Evolutionary conservation across 1,140 invertebrate species (phyloP).

Genomic region (Dinoponera quadriceps): DNA sequence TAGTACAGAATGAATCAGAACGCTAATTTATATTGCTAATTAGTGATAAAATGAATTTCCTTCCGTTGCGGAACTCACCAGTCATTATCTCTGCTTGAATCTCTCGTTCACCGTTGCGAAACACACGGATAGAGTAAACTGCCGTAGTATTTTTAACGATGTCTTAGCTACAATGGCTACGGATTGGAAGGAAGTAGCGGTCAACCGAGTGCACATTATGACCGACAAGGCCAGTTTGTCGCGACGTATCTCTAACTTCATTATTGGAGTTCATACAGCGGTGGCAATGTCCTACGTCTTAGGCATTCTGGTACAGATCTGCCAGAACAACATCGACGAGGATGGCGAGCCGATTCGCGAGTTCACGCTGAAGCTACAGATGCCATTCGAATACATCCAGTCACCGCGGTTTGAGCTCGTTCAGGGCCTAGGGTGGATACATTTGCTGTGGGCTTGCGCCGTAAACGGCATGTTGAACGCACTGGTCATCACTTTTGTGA

Average conservation of each 20-base stretch:
- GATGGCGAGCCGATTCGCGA: slow-evolving; percentile 11
- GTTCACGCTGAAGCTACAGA: slow-evolving; percentile 55
- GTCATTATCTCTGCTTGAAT: neutral
- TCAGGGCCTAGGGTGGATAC: slow-evolving; percentile 21
- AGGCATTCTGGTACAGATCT: slow-evolving; percentile 4
- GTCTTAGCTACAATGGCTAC: slow-evolving; percentile 37
- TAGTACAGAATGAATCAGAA: neutral
- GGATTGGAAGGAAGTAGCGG: slow-evolving; percentile 33
- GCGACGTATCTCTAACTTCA: slow-evolving; percentile 27
- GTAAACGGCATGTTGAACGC: slow-evolving; percentile 24
- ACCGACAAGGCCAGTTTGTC: slow-evolving; percentile 20
- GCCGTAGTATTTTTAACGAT: slow-evolving; percentile 47
- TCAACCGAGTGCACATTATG: slow-evolving; percentile 4
- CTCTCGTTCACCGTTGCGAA: neutral
- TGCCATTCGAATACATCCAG: slow-evolving; percentile 31
- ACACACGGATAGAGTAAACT: slow-evolving; percentile 28
- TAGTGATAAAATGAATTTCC: neutral
- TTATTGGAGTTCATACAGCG: slow-evolving; percentile 7
- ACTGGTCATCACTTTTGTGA: slow-evolving; percentile 58
- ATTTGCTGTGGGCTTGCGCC: slow-evolving; percentile 7
- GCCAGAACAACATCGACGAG: neutral
- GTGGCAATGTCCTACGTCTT: neutral
- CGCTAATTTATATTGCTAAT: neutral
- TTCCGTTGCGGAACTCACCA: neutral
- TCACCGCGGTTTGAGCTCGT: slow-evolving; percentile 50